Base-by-base conservation (phyloP, 1,140 invertebrate genomes). In the Platyura marginata region DNA sequence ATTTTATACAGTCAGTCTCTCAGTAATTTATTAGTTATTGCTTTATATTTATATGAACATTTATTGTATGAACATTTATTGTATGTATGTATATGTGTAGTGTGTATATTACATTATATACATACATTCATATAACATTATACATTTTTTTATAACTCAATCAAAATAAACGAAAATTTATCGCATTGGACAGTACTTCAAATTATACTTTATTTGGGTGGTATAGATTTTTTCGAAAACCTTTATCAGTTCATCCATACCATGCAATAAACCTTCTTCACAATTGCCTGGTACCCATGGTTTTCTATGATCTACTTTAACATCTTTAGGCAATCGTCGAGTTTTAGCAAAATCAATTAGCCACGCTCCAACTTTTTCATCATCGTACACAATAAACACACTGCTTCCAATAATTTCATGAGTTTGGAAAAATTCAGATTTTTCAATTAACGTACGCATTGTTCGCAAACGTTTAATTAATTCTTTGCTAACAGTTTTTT, bases 281-380 rank as follows among this genome's bases (percentile, higher is more conserved):
- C 91, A 84, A 56, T 95, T 96, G 11, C 91, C 91, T 48, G 85
- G 76, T 32, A 71, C 55, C 92, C 92, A 96, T 21, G 69, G 61
- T 11, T 61, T 64, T 37, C 84, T 68, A 57, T 96, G 92, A 41
- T 76, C 75, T 3, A 94, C 69, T 40, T 56, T 66, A 11, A 75
- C 50, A 11, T 74, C 75, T 21, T 76, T 66, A 1, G 88, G 83
- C 21, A 94, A 63, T 37, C 70, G 67, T 13, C 77, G 68, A 1
- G 87, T 92, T 56, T 96, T 96, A 13, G 87, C 91, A 66, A 97
- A 97, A 57, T 97, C 93, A 43, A 97, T 97, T 46, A 97, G 68
- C 91, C 91, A 97, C 3, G 83, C 83, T 40, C 86, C 85, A 3
- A 87, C 81, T 48, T 79, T 77, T 41, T 75, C 72, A 45, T 81